Base-by-base conservation (phyloP, 2,888 invertebrate genomes). In the Amaurobius ferox region DNA sequence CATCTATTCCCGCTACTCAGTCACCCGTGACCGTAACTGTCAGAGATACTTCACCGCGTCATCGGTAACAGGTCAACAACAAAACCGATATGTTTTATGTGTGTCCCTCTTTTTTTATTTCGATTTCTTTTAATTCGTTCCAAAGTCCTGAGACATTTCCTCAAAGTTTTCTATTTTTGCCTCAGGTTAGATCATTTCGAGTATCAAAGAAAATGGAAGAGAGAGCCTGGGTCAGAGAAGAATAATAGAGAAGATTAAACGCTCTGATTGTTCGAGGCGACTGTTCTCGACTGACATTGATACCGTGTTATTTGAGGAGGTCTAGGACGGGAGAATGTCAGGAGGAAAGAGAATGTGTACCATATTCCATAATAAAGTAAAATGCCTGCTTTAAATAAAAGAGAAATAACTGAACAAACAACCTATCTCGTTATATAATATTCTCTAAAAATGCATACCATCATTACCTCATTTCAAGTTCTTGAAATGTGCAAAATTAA, bases 21-120 rank as follows among this genome's bases (percentile, higher is more conserved):
- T 76, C 81, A 81, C 23, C 74, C 81, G 35, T 70, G 73, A 68
- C 81, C 68, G 76, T 81, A 73, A 64, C 39, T 40, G 74, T 29
- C 26, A 48, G 32, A 23, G 81, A 81, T 61, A 76, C 76, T 35
- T 40, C 70, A 23, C 30, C 13, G 23, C 48, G 62, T 35, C 48
- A 19, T n/a, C 26, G 39, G 32, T 35, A 80, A 29, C 19, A 81
- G 74, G 74, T 80, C 80, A 73, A 48, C 26, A 55, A 71, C 28
- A 71, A 71, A 44, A 19, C 9, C 16, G 7, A 11, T 40, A 26
- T 26, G 26, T 16, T 13, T 40, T 19, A 13, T 26, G 68, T 40
- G 26, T 40, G 26, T 40, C 0, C 5, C 30, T 48, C 55, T 30
- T n/a, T 44, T 70, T 70, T 28, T 44, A 11, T 71, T 19, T 19